Percentiles rank a stretch among this genome's conserved stretches.
Evolutionary conservation across 2,797 vertebrate species (phyloP).

Genomic region (Sternarchorhynchus goeldii): DNA sequence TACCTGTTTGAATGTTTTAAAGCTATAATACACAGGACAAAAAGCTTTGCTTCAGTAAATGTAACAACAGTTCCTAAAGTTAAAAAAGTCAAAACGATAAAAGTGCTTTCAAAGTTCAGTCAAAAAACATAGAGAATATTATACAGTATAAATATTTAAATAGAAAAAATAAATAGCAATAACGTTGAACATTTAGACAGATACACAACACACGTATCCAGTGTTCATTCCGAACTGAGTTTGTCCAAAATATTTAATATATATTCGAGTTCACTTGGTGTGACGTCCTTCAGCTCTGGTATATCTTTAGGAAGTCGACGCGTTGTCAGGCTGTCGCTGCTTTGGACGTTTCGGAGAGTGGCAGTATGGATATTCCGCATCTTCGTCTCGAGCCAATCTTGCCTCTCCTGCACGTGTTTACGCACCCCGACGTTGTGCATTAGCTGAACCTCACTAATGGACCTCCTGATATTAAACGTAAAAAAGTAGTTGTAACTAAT

Average conservation of each 20-base stretch:
- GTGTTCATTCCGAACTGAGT: slow-evolving; percentile 52
- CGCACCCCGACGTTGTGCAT: slow-evolving; percentile 89
- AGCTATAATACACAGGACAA: background rate
- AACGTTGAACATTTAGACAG: background rate
- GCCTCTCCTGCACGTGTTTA: slow-evolving; percentile 78
- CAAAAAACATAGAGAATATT: background rate
- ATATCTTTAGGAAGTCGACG: slow-evolving; percentile 65
- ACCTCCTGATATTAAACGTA: slow-evolving; percentile 62
- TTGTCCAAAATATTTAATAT: slow-evolving; percentile 62
- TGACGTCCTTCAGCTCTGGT: slow-evolving; percentile 59
- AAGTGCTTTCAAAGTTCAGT: slow-evolving; percentile 58
- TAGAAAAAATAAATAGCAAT: slow-evolving; percentile 47
- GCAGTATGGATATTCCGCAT: slow-evolving; percentile 81
- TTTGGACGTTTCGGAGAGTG: slow-evolving; percentile 58
- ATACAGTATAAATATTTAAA: slow-evolving; percentile 41
- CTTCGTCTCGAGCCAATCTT: slow-evolving; percentile 87
- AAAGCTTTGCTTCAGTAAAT: background rate
- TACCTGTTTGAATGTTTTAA: background rate
- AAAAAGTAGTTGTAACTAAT: background rate
- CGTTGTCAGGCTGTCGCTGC: slow-evolving; percentile 49
- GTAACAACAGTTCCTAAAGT: background rate
- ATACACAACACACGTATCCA: background rate
- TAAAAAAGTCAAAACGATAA: slow-evolving; percentile 42
- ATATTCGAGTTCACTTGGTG: slow-evolving; percentile 61
- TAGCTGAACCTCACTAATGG: slow-evolving; percentile 91